These are phyloP conservation scores for Aurelia sp. DNA, from an alignment of 30 jellyfish, hydroid and myxozoan genomes.

Conservation along the genomic window DNA sequence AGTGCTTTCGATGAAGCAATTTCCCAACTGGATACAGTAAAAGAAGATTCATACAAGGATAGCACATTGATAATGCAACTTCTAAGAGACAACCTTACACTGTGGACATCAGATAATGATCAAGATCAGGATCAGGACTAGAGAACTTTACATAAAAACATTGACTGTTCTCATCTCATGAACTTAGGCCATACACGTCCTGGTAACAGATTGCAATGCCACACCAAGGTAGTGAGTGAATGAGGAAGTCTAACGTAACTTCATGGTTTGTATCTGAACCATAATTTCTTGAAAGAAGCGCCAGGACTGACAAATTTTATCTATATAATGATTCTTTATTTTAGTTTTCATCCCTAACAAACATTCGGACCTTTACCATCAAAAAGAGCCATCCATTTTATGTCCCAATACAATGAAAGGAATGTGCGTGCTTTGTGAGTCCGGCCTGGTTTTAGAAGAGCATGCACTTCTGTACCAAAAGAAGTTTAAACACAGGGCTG, in stretches of 20 bases:
- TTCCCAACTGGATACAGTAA: conserved; percentile 89
- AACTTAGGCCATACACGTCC: conserved; percentile 58
- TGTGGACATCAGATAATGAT: conserved; percentile 93
- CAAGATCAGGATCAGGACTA: conserved; percentile 62
- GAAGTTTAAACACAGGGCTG: no score
- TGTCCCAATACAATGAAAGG: no score
- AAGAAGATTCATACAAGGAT: conserved; percentile 98
- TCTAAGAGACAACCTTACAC: conserved; percentile 94
- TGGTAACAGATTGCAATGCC: conserved; percentile 28
- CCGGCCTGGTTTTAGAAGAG: no score
- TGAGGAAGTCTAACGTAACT: conserved; percentile 11
- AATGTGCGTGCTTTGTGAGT: no score
- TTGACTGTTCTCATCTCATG: conserved; percentile 40
- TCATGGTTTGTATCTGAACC: background rate
- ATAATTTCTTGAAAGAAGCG: background rate
- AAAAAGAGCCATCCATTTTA: no score
- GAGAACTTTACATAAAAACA: background rate
- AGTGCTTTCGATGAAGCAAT: conserved; percentile 98
- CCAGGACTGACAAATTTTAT: background rate
- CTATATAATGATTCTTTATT: conserved; percentile 1
- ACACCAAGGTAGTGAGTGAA: conserved; percentile 17
- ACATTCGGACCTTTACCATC: no score
- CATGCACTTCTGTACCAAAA: no score
- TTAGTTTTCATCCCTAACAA: background rate
- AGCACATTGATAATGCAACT: conserved; percentile 99